phyloP scores from a whole-genome alignment of 1,140 invertebrate species.

The Andrena cerasifolii region DNA sequence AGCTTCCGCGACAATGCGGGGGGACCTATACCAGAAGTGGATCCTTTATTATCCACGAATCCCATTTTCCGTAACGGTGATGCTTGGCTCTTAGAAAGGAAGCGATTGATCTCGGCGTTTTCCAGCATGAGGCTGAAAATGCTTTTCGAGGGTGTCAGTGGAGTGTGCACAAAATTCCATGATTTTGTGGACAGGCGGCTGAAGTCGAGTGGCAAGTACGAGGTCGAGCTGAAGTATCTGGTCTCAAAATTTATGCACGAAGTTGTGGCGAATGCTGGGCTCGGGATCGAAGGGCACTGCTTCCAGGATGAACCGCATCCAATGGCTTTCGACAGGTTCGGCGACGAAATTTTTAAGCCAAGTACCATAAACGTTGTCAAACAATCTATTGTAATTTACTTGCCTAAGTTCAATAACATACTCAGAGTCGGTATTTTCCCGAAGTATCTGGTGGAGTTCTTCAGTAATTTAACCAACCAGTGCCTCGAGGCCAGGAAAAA shows the following conservation, averaged over 20 bases:
- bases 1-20: slow-evolving; percentile 61
- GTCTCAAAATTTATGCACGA: slow-evolving; percentile 80
- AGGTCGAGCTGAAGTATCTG: slow-evolving; percentile 72
- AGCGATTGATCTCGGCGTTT: slow-evolving; percentile 48
- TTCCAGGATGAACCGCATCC: slow-evolving; percentile 47
- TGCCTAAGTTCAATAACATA: not conserved
- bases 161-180: slow-evolving; percentile 50
- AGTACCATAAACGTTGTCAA: not conserved
- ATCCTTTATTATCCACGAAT: slow-evolving; percentile 66
- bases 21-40: slow-evolving; percentile 7
- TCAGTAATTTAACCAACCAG: slow-evolving; percentile 43
- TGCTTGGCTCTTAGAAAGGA: slow-evolving; percentile 51
- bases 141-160: slow-evolving; percentile 9
- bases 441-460: slow-evolving; percentile 32
- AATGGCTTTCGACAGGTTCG: slow-evolving; percentile 52
- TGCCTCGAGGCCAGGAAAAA: slow-evolving; percentile 40
- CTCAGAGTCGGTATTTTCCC: slow-evolving; percentile 33
- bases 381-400: not conserved
- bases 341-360: slow-evolving; percentile 56
- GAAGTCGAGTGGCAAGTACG: slow-evolving; percentile 17
- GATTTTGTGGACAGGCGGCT: slow-evolving; percentile 48
- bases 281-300: slow-evolving; percentile 76
- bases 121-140: slow-evolving; percentile 57
- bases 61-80: slow-evolving; percentile 71
- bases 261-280: slow-evolving; percentile 80